Percentiles rank a stretch among this genome's conserved stretches.
phyloP scores from a whole-genome alignment of 2,113 vertebrate genomes.

The Cyphomyrus discorhynchus region DNA sequence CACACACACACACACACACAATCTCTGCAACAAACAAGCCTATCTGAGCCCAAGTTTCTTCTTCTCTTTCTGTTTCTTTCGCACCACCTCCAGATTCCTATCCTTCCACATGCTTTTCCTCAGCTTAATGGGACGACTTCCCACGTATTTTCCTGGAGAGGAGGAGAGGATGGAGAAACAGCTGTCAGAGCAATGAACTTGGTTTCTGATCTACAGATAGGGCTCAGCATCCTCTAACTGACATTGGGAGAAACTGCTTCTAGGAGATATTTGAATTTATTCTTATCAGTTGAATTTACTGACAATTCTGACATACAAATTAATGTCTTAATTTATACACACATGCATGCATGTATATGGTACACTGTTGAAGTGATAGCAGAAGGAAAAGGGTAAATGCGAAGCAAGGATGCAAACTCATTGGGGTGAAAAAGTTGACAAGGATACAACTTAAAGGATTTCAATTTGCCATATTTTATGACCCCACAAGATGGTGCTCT shows the following conservation, averaged over 20 bases:
- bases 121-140: slow-evolving; percentile 87
- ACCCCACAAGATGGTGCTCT: background rate
- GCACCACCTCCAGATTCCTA: slow-evolving; percentile 80
- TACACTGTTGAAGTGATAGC: background rate
- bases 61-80: slow-evolving; percentile 88
- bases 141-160: slow-evolving; percentile 77
- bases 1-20: background rate
- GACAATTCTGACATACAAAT: background rate
- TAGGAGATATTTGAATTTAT: background rate
- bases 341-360: background rate
- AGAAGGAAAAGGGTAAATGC: background rate
- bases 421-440: background rate
- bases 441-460: background rate
- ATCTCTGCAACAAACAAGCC: slow-evolving; percentile 1
- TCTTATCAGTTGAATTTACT: background rate
- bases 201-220: background rate
- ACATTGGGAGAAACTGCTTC: background rate
- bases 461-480: background rate
- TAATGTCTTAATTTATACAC: background rate
- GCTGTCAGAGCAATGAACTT: background rate
- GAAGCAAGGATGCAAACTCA: background rate
- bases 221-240: background rate
- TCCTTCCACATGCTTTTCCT: slow-evolving; percentile 92
- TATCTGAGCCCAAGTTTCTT: slow-evolving; percentile 88
- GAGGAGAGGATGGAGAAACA: background rate